Percentiles rank a stretch among this genome's conserved stretches.
phyloP scores from a whole-genome alignment of 2,113 vertebrate genomes.

The Marmota flaviventris region DNA sequence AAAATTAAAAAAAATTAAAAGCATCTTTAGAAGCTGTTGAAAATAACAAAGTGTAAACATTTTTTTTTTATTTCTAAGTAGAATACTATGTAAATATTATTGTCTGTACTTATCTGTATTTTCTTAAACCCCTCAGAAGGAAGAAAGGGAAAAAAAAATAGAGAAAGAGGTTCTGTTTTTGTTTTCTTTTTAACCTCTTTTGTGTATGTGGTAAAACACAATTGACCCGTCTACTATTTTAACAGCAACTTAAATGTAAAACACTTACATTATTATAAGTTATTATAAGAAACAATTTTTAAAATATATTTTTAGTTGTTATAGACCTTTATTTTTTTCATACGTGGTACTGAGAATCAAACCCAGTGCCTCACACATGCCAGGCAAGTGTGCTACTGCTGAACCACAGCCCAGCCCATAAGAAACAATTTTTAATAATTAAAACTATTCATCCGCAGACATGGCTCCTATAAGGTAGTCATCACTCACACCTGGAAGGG shows the following conservation, averaged over 20 bases:
- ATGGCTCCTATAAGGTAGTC: not conserved
- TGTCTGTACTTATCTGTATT: not conserved
- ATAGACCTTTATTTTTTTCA: too few relatives aligned
- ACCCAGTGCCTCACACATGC: too few relatives aligned
- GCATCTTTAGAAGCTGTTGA: slow-evolving; percentile 41
- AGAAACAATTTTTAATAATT: slow-evolving; percentile 39
- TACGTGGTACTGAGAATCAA: too few relatives aligned
- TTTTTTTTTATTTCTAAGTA: slow-evolving; percentile 11
- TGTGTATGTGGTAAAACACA: not conserved
- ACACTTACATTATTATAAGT: slow-evolving; percentile 21
- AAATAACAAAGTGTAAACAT: not conserved
- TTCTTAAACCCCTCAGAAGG: slow-evolving; percentile 27
- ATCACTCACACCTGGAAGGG: not conserved
- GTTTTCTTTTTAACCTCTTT: not conserved
- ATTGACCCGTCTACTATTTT: not conserved
- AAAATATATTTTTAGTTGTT: too few relatives aligned
- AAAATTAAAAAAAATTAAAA: not conserved
- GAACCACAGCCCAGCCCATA: too few relatives aligned
- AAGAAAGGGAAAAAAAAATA: not conserved
- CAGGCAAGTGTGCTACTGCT: too few relatives aligned
- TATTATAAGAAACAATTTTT: not conserved
- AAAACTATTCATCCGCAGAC: slow-evolving; percentile 32
- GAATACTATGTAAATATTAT: slow-evolving; percentile 40
- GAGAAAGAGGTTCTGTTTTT: not conserved
- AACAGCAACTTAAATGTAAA: slow-evolving; percentile 29